Evolutionary conservation across 2,888 invertebrate genomes (phyloP).

Genomic region (Cephus runcator): DNA sequence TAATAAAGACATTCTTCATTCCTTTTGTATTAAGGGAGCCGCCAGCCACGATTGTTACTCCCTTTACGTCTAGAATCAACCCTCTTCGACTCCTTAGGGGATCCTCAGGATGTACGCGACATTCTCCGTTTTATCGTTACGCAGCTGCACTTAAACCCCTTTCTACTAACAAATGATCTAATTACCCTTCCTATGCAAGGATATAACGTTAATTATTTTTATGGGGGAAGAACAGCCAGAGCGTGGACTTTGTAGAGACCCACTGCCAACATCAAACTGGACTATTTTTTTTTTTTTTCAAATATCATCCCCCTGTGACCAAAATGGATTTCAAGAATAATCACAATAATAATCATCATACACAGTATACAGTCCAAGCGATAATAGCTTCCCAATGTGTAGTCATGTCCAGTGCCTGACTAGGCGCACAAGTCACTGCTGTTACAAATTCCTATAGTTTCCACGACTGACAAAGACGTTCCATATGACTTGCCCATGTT

Average conservation of each 20-base stretch:
- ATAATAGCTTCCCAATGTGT: neutral
- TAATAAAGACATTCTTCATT: conserved; percentile 64
- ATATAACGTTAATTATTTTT: neutral
- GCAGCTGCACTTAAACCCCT: conserved; percentile 30
- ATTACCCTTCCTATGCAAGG: conserved; percentile 20
- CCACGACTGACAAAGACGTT: neutral
- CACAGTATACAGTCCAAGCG: no score
- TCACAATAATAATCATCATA: neutral
- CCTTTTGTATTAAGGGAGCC: conserved; percentile 44
- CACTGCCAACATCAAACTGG: neutral
- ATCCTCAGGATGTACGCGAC: conserved; percentile 5
- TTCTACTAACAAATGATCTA: conserved; percentile 34
- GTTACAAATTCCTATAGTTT: neutral
- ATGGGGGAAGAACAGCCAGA: neutral
- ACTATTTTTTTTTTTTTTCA: no score
- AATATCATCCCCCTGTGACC: no score
- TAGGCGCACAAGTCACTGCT: neutral
- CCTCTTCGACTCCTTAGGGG: conserved; percentile 16
- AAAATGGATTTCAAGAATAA: neutral
- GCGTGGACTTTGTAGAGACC: neutral
- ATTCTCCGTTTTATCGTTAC: conserved; percentile 14
- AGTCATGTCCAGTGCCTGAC: neutral
- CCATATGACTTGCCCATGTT: neutral
- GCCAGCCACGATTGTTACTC: conserved; percentile 10
- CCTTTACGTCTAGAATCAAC: conserved; percentile 23